Evolutionary conservation across 2,888 invertebrate genomes (phyloP), one percentile per base, ranked within the genome.

Genomic region (Ormyrus labotus): DNA sequence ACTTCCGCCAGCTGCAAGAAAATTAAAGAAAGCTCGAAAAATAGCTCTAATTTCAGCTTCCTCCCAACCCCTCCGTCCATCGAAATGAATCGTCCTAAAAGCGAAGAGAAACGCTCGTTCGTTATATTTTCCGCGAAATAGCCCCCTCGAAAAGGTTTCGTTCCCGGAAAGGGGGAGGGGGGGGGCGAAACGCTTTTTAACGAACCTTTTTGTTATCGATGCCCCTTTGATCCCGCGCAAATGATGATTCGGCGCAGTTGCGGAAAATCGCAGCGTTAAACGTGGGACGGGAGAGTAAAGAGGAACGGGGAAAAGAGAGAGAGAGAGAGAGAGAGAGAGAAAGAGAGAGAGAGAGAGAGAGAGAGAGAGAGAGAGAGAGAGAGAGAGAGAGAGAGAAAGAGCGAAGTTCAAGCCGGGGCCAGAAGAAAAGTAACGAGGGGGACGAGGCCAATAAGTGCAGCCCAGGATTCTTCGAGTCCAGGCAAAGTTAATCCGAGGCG

Each of bases 391-490:
- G 4, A 34, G 34, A 34, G 34, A 34, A 0, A 2, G 34, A 34
- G 34, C 3, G 34, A 34, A n/a, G 10, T n/a, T 55, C 2, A 55
- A 11, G 11, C 11, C 10, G 10, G 55, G 55, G 10, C 5, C n/a
- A 8, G 58, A n/a, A 47, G n/a, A 69, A 69, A 69, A 69, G 19
- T 58, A 45, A 57, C 13, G 48, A 11, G 69, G n/a, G 45, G 57
- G 34, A 34, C 34, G 34, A 19, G 19, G 19, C 53, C 67, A 67
- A 67, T 67, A 51, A 67, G 67, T 67, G 53, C 5, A 67, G 53
- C 34, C 34, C 34, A 34, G 34, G 34, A 67, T 67, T 45, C 67
- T 67, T 48, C 19, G 45, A 67, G 50, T 51, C 67, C 13, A 9
- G 67, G 34, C 34, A n/a, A 11, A 67, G 51, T 51, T 65, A 67